phyloP scores from a whole-genome alignment of 2,113 vertebrate species.

The Aramus guarauna region DNA sequence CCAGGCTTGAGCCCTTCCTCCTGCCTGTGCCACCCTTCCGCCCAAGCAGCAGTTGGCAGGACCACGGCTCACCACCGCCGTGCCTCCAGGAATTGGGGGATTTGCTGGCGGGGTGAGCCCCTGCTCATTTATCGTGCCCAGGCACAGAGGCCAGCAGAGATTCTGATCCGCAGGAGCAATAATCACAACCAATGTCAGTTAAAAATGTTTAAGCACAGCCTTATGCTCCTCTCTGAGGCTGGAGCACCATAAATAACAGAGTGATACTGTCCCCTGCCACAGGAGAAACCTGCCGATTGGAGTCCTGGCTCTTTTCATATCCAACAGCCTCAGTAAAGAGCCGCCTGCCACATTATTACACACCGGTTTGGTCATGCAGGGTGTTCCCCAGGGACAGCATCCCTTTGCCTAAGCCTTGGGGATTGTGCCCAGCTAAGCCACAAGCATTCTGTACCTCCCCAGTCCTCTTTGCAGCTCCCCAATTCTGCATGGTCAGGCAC shows the following conservation, averaged over 20 bases:
- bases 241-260: not conserved
- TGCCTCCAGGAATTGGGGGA: not conserved
- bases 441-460: not conserved
- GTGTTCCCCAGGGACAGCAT: not conserved
- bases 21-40: not conserved
- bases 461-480: not conserved
- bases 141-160: not conserved
- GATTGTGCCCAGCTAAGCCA: not conserved
- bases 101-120: not conserved
- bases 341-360: not conserved
- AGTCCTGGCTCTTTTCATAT: not conserved
- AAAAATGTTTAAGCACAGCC: not conserved
- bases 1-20: not conserved
- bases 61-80: rapidly evolving
- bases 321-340: not conserved
- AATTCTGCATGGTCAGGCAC: not conserved
- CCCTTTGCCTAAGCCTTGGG: not conserved
- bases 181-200: not conserved
- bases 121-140: rapidly evolving
- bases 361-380: rapidly evolving
- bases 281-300: not conserved
- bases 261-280: not conserved
- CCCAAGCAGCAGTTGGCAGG: not conserved
- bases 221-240: not conserved
- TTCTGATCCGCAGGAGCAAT: not conserved